phyloP scores from a whole-genome alignment of 1,140 invertebrate species.

The Palaemon carinicauda region DNA sequence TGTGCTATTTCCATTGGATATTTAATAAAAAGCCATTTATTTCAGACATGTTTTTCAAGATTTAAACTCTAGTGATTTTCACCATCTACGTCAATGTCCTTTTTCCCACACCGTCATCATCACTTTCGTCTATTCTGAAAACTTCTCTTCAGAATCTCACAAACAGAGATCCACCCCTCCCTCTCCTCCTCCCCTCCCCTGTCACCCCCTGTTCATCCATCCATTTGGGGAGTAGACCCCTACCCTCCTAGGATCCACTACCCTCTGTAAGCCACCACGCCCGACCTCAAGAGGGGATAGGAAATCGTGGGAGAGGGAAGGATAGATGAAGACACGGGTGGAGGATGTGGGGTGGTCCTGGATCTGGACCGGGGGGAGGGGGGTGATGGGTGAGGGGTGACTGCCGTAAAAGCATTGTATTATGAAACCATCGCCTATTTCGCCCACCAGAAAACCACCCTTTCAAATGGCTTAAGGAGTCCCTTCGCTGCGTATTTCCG shows the following conservation, averaged over 20 bases:
- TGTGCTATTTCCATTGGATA: too few relatives aligned
- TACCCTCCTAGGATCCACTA: background rate
- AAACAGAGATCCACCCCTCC: background rate
- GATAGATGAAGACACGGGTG: background rate
- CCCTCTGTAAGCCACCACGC: background rate
- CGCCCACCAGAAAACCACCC: constrained; percentile 54
- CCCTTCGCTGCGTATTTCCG: constrained; percentile 46
- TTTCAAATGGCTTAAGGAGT: constrained; percentile 57
- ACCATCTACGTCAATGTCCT: background rate
- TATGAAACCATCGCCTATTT: constrained; percentile 55
- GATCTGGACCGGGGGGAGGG: background rate
- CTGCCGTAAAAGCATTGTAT: constrained; percentile 54
- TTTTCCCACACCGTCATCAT: background rate
- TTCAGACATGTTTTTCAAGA: too few relatives aligned
- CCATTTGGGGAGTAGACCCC: too few relatives aligned
- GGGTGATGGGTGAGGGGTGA: constrained; percentile 9
- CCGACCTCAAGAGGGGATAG: background rate
- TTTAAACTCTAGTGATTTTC: background rate
- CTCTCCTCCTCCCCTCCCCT: background rate
- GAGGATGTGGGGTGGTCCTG: background rate
- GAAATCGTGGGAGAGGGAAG: background rate
- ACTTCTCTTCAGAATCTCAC: background rate
- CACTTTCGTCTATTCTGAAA: background rate
- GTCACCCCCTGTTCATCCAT: background rate
- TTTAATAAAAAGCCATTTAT: too few relatives aligned